Base-by-base conservation (phyloP, 1,140 invertebrate genomes). In the Nebria ingens region DNA sequence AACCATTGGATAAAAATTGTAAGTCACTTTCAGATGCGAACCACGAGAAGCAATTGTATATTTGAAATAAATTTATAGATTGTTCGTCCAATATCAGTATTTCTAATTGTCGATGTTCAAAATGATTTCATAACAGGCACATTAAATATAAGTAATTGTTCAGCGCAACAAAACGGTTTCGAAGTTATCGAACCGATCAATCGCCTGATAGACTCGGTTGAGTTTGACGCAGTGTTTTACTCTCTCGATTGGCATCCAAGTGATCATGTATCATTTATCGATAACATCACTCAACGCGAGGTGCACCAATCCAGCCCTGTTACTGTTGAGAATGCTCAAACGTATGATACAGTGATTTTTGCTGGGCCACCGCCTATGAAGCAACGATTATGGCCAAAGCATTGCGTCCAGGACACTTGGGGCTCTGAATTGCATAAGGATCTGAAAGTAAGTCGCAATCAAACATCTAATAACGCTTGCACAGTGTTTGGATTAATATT, bases 71-170 rank as follows among this genome's bases (percentile, higher is more conserved):
- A 56, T 61, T 69, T 72, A 57, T 72, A 88, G 86, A 88, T 91
- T 67, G 83, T 93, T 50, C 79, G 87, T 54, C 93, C 93, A 21
- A 84, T 90, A 52, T 88, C 82, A 66, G 93, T 87, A n/a, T 86
- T 98, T 65, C 74, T 98, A 21, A 83, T 98, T 56, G 90, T 98
- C 51, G 96, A 98, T 73, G 93, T 98, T 2, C 96, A 98, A 75
- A 97, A 98, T 74, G 96, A 98, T 74, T 98, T 98, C 73, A 96
- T 98, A 65, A 83, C 85, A 55, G 96, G 96, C 49, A 91, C 91
- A 12, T 79, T 98, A 52, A 88, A 96, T 64, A 89, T 98, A 63
- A 88, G 84, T 68, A 86, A 94, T 63, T 96, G 93, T 71, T 87
- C 90, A 52, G 93, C 93, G 19, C 85, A 90, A 64, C 92, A 97